Evolutionary conservation across 2,113 vertebrate species (phyloP).

Genomic region (Excalfactoria chinensis): DNA sequence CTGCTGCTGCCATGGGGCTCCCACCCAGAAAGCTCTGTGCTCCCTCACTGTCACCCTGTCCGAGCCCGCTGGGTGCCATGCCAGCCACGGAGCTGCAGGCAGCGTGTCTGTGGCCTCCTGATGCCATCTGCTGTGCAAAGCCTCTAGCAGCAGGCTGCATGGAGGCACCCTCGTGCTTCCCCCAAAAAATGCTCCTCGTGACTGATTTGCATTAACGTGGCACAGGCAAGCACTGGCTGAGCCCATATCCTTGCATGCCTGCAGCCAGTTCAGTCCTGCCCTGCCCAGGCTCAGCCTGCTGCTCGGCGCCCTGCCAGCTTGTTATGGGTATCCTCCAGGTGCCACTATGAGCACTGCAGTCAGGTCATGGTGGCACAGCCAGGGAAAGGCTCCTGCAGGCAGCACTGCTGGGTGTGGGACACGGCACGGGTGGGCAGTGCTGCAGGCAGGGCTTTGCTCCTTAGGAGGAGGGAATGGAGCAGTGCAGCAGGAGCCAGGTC

Average conservation of each 20-base stretch:
- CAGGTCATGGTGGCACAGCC: background rate
- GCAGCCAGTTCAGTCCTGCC: background rate
- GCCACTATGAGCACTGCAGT: background rate
- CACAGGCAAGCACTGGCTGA: accelerated
- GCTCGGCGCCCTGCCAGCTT: background rate
- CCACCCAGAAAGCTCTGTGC: too few species aligned
- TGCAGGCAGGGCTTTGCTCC: background rate
- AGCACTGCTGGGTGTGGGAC: background rate
- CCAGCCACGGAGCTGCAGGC: background rate
- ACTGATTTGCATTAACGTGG: background rate
- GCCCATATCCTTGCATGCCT: background rate
- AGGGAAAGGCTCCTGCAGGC: background rate
- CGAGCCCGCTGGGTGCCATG: background rate
- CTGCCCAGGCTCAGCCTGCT: background rate
- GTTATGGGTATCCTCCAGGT: background rate
- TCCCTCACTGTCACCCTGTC: background rate
- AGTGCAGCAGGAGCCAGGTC: background rate
- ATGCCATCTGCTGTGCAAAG: background rate
- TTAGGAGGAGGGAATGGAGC: background rate
- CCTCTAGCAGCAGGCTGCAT: background rate
- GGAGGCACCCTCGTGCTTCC: background rate
- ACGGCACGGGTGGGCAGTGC: background rate
- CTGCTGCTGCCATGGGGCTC: too few species aligned
- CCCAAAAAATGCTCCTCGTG: background rate
- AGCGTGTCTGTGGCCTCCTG: background rate